These are phyloP conservation scores for Microctonus hyperodae DNA, from an alignment of 2,888 invertebrate genomes.

Conservation along the genomic window DNA sequence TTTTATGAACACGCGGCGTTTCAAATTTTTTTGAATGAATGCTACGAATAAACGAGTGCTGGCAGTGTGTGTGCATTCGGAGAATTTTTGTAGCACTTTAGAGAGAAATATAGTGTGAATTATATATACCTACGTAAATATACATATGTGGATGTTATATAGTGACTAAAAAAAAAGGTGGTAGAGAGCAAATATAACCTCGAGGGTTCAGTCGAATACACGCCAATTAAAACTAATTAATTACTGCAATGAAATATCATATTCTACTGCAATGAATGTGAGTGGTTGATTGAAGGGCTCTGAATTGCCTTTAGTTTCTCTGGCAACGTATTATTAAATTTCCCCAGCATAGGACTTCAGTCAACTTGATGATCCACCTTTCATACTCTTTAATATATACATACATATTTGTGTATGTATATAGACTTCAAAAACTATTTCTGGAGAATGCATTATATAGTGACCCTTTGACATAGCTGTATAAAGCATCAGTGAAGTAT, in stretches of 20 bases:
- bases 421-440: not conserved
- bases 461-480: not conserved
- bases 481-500: conserved; percentile 8
- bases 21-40: not conserved
- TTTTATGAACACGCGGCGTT: not conserved
- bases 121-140: no score
- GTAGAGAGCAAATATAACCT: not conserved
- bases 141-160: no score
- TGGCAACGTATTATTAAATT: not conserved
- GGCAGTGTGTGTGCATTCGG: not conserved
- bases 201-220: not conserved
- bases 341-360: not conserved
- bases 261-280: not conserved
- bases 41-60: not conserved
- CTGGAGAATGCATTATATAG: not conserved
- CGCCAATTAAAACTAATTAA: conserved; percentile 7
- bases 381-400: not conserved
- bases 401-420: not conserved
- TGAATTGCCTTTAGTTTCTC: not conserved
- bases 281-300: not conserved
- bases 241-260: not conserved
- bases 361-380: not conserved
- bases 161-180: not conserved
- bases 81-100: not conserved
- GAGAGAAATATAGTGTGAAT: not conserved